These are phyloP conservation scores for Darevskia nairensis DNA, from an alignment of 2,797 vertebrate genomes.

Conservation along the genomic window DNA sequence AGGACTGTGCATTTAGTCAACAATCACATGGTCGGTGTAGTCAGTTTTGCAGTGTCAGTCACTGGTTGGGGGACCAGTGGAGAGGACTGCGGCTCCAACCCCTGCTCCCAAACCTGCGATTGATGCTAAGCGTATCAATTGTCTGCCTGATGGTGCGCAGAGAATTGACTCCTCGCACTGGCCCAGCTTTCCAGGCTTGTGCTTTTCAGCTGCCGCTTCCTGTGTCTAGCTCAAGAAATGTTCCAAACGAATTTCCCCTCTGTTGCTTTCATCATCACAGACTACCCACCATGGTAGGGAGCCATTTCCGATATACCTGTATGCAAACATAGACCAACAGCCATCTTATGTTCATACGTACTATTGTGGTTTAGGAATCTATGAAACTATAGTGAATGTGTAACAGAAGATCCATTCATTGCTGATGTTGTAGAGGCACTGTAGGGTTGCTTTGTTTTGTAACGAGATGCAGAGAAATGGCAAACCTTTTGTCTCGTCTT, in stretches of 20 bases:
- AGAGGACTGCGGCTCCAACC: too few relatives aligned
- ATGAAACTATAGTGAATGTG: neutral
- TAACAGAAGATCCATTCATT: neutral
- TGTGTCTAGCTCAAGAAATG: neutral
- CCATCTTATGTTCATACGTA: neutral
- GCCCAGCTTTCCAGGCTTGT: neutral
- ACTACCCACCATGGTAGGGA: neutral
- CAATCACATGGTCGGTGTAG: too few relatives aligned
- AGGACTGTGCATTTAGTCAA: neutral
- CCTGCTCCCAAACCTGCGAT: neutral
- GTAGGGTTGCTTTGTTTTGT: neutral
- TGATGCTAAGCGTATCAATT: neutral
- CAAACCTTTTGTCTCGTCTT: neutral
- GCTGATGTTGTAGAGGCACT: neutral
- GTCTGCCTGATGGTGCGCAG: neutral
- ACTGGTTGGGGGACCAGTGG: too few relatives aligned
- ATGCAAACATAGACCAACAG: neutral
- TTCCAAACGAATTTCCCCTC: neutral
- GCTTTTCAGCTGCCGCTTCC: neutral
- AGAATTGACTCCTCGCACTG: neutral
- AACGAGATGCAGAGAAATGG: neutral
- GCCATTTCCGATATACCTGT: neutral
- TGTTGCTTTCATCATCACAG: neutral
- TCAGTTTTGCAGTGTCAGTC: neutral
- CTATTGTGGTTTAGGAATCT: slow-evolving; percentile 2